These are phyloP conservation scores for Acleris holmiana DNA, from an alignment of 2,888 invertebrate genomes.

Conservation along the genomic window DNA sequence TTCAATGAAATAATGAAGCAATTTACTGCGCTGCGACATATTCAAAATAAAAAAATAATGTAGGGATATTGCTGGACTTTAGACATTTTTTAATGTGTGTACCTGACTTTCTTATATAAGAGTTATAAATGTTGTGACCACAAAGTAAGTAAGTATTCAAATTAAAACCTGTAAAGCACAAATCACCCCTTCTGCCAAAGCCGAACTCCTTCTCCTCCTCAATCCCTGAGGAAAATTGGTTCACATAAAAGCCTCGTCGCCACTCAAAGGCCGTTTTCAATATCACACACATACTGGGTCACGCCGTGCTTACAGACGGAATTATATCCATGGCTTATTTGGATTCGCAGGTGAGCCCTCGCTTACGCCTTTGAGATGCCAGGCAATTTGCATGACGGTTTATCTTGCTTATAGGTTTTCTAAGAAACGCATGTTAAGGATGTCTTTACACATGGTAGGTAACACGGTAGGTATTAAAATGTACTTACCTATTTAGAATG, in stretches of 20 bases:
- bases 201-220: no score
- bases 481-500: no score
- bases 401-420: constrained; percentile 19
- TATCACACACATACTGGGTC: constrained; percentile 32
- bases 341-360: constrained; percentile 46
- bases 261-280: constrained; percentile 34
- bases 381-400: constrained; percentile 40
- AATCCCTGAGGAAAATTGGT: constrained; percentile 20
- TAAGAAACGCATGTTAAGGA: neutral
- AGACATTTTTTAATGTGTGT: no score
- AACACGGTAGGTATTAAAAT: no score
- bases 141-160: no score
- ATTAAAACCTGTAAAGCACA: no score
- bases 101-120: no score
- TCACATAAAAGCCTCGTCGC: constrained; percentile 5
- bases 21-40: no score
- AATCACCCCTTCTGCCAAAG: neutral
- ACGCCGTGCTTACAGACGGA: constrained; percentile 23
- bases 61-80: no score
- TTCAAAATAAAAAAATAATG: no score
- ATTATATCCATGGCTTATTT: constrained; percentile 26
- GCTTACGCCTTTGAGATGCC: constrained; percentile 57
- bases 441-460: neutral
- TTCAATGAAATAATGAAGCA: no score
- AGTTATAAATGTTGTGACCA: no score